Conservation (phyloP, 2,797 vertebrate species). For the Lithobates sylvaticus region DNA sequence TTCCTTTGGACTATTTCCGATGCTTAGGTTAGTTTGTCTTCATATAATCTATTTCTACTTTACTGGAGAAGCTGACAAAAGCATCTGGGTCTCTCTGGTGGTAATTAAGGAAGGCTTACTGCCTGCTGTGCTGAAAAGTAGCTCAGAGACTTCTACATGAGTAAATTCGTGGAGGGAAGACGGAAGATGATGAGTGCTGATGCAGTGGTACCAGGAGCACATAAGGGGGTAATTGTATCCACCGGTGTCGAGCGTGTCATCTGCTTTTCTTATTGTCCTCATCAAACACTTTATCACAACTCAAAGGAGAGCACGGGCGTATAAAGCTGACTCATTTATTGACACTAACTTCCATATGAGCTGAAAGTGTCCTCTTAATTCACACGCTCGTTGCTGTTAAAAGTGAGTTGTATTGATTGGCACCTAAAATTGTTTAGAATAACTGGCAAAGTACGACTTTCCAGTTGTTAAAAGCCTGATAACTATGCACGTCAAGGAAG, state of each 20-base stretch:
- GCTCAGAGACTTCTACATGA: conserved; percentile 61
- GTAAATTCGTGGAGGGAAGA: conserved; percentile 63
- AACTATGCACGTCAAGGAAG: conserved; percentile 29
- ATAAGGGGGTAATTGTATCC: conserved; percentile 27
- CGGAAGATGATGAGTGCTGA: conserved; percentile 41
- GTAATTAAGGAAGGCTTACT: conserved; percentile 69
- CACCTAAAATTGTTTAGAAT: conserved; percentile 52
- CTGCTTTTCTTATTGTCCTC: conserved; percentile 44
- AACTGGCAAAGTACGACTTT: conserved; percentile 28
- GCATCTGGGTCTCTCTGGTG: conserved; percentile 69
- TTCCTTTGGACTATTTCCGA: conserved; percentile 63
- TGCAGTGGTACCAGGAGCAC: conserved; percentile 41
- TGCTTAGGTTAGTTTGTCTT: conserved; percentile 65
- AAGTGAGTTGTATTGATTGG: conserved; percentile 52
- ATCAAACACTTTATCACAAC: conserved; percentile 45
- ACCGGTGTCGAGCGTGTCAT: conserved; percentile 38
- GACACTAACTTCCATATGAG: conserved; percentile 29
- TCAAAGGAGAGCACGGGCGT: conserved; percentile 37
- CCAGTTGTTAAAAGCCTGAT: conserved; percentile 48
- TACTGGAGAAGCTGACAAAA: conserved; percentile 71
- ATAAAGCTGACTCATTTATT: conserved; percentile 44
- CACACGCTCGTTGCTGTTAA: conserved; percentile 30
- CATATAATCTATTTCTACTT: conserved; percentile 63
- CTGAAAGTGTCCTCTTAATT: conserved; percentile 30
- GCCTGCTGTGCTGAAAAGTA: conserved; percentile 65